Base-by-base conservation (phyloP, 2,888 invertebrate genomes). In the Argyra leucocephala region DNA sequence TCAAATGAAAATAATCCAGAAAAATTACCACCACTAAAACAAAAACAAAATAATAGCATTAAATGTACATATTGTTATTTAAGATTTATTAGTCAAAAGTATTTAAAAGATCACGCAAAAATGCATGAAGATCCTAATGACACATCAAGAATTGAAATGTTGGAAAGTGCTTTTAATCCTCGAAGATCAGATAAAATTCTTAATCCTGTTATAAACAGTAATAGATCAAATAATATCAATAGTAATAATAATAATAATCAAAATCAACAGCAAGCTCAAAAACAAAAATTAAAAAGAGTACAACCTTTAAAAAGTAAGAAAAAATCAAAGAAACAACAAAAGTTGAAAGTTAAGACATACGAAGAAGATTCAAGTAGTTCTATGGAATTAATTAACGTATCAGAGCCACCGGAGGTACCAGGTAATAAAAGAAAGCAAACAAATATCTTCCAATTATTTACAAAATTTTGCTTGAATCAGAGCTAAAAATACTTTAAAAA, bases 171-270 rank as follows among this genome's bases (percentile, higher is more conserved):
- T 48, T 48, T 48, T 18, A 48, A 48, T 48, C 48, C 48, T n/a
- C 48, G 18, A 48, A 48, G 48, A n/a, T 48, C 48, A 48, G 48
- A 48, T 18, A 48, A 48, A 48, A 48, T 48, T 48, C n/a, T 48
- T 18, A 48, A 48, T 15, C 48, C 48, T 2, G 18, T 48, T n/a
- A 48, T 48, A 48, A 48, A 48, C 18, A 48, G 15, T 48, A n/a
- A 18, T 18, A 48, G 48, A 48, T 12, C 48, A 15, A 7, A 31
- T 10, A 31, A 26, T 26, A n/a, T n/a, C n/a, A 37, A 48, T 18
- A 48, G 12, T 18, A 48, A 48, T 48, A 48, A 48, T 48, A 31
- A 31, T 10, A 31, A 31, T 31, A 31, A 5, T 10, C 5, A 31
- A 5, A 31, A 10, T 31, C 31, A 31, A 31, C 10, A 5, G 5